These are phyloP conservation scores for Xenus cinereus DNA, from an alignment of 2,113 vertebrate genomes.

Conservation along the genomic window DNA sequence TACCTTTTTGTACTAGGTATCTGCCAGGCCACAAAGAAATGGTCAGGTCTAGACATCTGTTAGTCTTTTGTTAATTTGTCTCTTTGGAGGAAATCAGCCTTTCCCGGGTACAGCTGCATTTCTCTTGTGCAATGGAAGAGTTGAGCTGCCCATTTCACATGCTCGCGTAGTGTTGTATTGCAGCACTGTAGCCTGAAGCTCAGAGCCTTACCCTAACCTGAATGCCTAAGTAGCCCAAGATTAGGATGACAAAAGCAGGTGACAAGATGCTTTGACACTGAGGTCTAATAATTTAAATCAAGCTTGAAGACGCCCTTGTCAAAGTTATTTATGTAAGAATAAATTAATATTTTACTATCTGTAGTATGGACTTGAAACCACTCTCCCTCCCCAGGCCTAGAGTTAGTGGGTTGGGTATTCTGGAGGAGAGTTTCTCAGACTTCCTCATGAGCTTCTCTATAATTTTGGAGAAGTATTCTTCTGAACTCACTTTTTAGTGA, in stretches of 20 bases:
- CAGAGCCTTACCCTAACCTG: background rate
- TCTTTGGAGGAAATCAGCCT: background rate
- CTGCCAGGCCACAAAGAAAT: background rate
- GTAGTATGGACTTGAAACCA: background rate
- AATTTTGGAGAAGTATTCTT: background rate
- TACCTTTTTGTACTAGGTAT: background rate
- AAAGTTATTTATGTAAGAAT: background rate
- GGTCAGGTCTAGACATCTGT: background rate
- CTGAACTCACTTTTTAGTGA: background rate
- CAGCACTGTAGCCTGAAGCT: background rate
- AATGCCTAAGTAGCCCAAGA: background rate
- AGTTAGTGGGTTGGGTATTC: background rate
- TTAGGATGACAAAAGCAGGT: background rate
- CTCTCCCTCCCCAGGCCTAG: background rate
- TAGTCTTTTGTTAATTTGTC: background rate
- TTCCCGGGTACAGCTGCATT: background rate
- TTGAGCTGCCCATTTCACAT: background rate
- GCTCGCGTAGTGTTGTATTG: accelerated
- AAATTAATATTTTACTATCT: background rate
- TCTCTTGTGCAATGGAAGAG: background rate
- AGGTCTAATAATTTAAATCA: background rate
- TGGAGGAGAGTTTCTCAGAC: background rate
- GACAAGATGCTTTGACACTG: background rate
- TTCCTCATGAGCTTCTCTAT: accelerated
- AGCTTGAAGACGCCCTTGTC: accelerated